Evolutionary conservation across 2,797 vertebrate genomes (phyloP).

Genomic region (Thaleichthys pacificus): DNA sequence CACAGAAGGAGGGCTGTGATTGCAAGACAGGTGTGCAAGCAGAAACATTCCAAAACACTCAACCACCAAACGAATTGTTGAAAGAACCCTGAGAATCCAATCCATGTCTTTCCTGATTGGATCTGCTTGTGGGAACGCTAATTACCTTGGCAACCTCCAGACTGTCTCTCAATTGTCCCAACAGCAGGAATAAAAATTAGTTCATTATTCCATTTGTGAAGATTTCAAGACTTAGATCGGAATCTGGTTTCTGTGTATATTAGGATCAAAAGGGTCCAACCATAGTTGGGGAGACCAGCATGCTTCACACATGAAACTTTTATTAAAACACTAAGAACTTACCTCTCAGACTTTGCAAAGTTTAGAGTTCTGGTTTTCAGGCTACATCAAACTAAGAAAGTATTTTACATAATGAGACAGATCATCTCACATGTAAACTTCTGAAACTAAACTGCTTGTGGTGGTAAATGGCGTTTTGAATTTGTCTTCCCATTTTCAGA

Average conservation of each 20-base stretch:
- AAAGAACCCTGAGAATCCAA: neutral
- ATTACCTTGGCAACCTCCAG: conserved; percentile 69
- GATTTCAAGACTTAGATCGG: conserved; percentile 36
- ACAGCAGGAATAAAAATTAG: conserved; percentile 53
- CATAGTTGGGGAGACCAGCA: conserved; percentile 32
- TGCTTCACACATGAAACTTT: neutral
- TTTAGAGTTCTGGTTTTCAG: neutral
- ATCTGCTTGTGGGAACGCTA: conserved; percentile 66
- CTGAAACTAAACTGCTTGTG: neutral
- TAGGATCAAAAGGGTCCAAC: conserved; percentile 40
- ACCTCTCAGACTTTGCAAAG: neutral
- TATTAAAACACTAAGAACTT: too few relatives aligned
- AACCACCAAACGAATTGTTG: conserved; percentile 45
- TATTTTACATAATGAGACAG: neutral
- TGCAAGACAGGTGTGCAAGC: conserved; percentile 21
- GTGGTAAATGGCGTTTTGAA: neutral
- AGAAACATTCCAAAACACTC: conserved; percentile 49
- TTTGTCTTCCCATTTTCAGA: neutral
- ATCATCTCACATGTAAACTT: neutral
- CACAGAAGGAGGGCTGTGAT: conserved; percentile 50
- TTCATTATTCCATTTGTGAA: conserved; percentile 43
- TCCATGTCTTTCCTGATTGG: conserved; percentile 50
- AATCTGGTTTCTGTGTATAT: conserved; percentile 30
- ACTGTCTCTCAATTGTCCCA: conserved; percentile 56
- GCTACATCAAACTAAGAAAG: conserved; percentile 1